Conservation (phyloP, 2,113 vertebrate genomes). For the Murina feae region DNA sequence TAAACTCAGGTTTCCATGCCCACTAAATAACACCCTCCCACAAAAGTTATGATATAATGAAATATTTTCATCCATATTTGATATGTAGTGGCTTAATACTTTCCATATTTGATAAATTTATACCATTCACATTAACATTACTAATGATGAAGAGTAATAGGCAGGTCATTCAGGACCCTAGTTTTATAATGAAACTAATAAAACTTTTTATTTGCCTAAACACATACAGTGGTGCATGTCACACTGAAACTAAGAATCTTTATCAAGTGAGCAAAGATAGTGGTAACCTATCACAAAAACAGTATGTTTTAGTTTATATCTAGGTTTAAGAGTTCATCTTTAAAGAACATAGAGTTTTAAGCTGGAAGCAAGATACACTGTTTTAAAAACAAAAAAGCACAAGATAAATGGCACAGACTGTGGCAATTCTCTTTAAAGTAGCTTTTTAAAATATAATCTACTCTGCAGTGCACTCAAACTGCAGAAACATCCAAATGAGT, state of each 20-base stretch:
- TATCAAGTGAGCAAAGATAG: conserved; percentile 2
- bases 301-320: conserved; percentile 60
- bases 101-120: conserved; percentile 5
- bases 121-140: neutral
- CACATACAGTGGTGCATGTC: neutral
- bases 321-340: conserved; percentile 66
- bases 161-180: neutral
- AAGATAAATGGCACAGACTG: conserved; percentile 65
- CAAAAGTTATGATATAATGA: neutral
- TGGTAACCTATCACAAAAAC: conserved; percentile 61
- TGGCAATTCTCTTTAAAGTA: conserved; percentile 64
- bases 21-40: neutral
- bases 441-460: conserved; percentile 59
- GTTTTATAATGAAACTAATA: conserved; percentile 29
- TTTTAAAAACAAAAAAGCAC: conserved; percentile 74
- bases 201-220: conserved; percentile 36
- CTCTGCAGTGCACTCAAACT: conserved; percentile 27
- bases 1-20: conserved; percentile 27
- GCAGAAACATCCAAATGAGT: conserved; percentile 69
- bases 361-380: conserved; percentile 71
- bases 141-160: neutral
- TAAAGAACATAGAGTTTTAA: conserved; percentile 73
- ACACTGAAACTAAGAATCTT: conserved; percentile 38
- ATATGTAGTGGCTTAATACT: neutral
- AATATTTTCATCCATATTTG: neutral